Base-by-base conservation (phyloP, 2,888 invertebrate genomes). In the Andricus quercusramuli region DNA sequence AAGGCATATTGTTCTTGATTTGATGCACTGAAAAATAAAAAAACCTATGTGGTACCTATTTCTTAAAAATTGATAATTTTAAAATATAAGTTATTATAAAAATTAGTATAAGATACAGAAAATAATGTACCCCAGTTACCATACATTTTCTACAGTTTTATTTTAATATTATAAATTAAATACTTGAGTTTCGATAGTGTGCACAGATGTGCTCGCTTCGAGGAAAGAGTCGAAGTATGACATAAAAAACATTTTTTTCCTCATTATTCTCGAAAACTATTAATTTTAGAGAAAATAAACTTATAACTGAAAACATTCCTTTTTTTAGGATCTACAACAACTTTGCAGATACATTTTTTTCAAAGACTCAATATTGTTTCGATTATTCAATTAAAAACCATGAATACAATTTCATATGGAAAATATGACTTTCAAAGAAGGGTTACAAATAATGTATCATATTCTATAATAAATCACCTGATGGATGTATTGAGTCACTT, bases 401-500 rank as follows among this genome's bases (percentile, higher is more conserved):
- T 65, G 44, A 13, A 44, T 44, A 13, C 2, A 13, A 9, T 37
- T 37, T 37, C 37, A 37, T 6, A 37, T 9, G 37, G 8, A 37
- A 13, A 13, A 11, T 65, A 65, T 29, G 17, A 29, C 17, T 29
- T 29, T 65, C 2, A 65, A 20, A 32, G 2, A 17, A 32, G 65
- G 20, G 1, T 22, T 17, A 22, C 29, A 51, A 44, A 11, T 70
- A 47, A 25, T 47, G 8, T 70, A 70, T 17, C 8, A 70, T 29
- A 51, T 56, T 6, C 13, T 56, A 17, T 3, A 29, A 25, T 25
- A 11, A 88, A 93, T 93, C 93, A 99, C 99, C 96, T 99, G 97
- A 92, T 99, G 98, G 91, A 99, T 98, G 92, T 98, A 97, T 56
- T 97, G 96, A 89, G 99, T 96, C 90, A 99, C 97, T 94, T 99